Base-by-base conservation (phyloP, 2,888 invertebrate species). In the Notodonta dromedarius region DNA sequence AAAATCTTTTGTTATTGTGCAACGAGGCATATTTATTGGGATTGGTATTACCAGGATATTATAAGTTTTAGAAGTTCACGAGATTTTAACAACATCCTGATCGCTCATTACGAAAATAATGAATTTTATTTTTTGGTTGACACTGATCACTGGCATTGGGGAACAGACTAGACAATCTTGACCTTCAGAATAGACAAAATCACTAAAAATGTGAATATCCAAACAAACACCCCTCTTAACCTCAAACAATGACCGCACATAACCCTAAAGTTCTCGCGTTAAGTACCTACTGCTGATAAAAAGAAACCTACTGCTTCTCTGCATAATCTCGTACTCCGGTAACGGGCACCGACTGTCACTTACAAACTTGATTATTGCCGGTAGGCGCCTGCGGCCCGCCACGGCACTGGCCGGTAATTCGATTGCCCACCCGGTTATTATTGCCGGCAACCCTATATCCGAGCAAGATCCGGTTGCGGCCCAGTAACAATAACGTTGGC, bases 391-490 rank as follows among this genome's bases (percentile, higher is more conserved):
- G 58, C 63, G 62, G 67, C 66, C 48, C 60, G 58, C 63, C 56
- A 54, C 65, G 63, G 60, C 62, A 63, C 62, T 59, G 65, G 61
- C 73, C 83, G 82, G 84, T 89, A 88, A 89, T 86, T 87, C 76
- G 80, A 88, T 89, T 87, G 84, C 82, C 74, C 74, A 81, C 73
- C 68, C 81, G 82, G 85, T 82, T 84, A 85, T 83, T 83, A 84
- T 82, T 79, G 78, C 82, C 79, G 78, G 77, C 76, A 79, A 79
- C 77, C 79, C 76, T 82, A 81, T 85, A 86, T 84, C 85, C 84
- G 81, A 35, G 79, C 65, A 72, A 77, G 77, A 81, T 81, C 84
- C 84, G 80, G 84, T 82, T 85, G 82, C 77, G 71, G 71, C 65
- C 72, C 70, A 71, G n/a, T 77, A 75, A 82, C 82, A 82, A 83